These are phyloP conservation scores for Scatophagus argus DNA, from an alignment of 2,113 vertebrate genomes.

Conservation along the genomic window DNA sequence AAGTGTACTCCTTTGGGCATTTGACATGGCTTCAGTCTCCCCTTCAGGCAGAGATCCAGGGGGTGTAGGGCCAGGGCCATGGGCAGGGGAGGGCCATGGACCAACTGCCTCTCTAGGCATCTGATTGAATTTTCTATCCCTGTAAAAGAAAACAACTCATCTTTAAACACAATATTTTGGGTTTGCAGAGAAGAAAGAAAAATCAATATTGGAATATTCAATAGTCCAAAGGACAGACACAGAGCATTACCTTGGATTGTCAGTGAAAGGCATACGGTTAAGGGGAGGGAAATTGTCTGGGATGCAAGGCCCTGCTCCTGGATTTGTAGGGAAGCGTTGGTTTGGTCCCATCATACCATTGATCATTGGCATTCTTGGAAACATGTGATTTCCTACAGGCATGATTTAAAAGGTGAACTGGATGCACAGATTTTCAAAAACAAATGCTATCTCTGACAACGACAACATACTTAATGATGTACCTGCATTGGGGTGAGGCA, in stretches of 20 bases:
- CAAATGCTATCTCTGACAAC: neutral
- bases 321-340: slow-evolving; percentile 88
- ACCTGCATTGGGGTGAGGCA: slow-evolving; percentile 90
- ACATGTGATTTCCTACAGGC: slow-evolving; percentile 86
- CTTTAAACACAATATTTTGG: neutral
- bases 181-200: neutral
- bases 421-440: neutral
- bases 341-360: slow-evolving; percentile 93
- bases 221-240: neutral
- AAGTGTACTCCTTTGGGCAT: slow-evolving; percentile 93
- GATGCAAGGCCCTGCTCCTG: slow-evolving; percentile 85
- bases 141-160: slow-evolving; percentile 61
- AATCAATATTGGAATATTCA: neutral
- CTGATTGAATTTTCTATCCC: slow-evolving; percentile 92
- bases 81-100: slow-evolving; percentile 84
- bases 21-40: slow-evolving; percentile 95
- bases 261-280: slow-evolving; percentile 88
- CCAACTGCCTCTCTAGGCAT: slow-evolving; percentile 87
- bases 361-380: slow-evolving; percentile 93
- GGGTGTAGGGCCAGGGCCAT: slow-evolving; percentile 70
- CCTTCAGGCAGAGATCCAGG: slow-evolving; percentile 86
- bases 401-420: slow-evolving; percentile 13
- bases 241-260: slow-evolving; percentile 83
- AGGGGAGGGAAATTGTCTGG: slow-evolving; percentile 88
- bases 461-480: slow-evolving; percentile 13